These are phyloP conservation scores for Aldabrachelys gigantea DNA, from an alignment of 2,113 vertebrate species.

Conservation along the genomic window DNA sequence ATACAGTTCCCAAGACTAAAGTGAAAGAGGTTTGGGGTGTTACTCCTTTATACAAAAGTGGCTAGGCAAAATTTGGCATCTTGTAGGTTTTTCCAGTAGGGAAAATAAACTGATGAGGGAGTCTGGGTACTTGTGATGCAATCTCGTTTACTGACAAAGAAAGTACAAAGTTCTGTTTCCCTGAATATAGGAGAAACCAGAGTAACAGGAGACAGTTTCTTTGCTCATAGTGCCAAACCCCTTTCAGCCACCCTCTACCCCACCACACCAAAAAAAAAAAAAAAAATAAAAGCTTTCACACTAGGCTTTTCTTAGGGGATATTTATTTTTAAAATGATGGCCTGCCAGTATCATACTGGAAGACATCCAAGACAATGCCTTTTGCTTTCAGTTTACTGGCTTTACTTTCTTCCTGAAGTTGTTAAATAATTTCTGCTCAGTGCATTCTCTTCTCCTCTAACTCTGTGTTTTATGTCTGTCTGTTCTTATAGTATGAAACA, in stretches of 20 bases:
- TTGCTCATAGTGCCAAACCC: no score
- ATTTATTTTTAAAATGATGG: neutral
- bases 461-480: neutral
- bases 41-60: neutral
- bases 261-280: no score
- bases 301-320: neutral
- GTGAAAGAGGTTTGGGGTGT: neutral
- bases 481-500: neutral
- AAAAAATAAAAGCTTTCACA: neutral
- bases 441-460: accelerated
- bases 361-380: neutral
- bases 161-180: neutral
- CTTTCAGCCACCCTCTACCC: no score
- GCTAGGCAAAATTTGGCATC: neutral
- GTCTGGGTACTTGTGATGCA: neutral
- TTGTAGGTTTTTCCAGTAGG: neutral
- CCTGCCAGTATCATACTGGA: neutral
- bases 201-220: no score
- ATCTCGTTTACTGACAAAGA: neutral
- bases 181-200: neutral
- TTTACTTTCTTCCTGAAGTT: neutral
- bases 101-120: neutral
- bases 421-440: neutral
- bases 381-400: accelerated
- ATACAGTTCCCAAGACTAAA: neutral